phyloP scores from a whole-genome alignment of 2,797 vertebrate species.

The Paratrypauchen microcephalus region DNA sequence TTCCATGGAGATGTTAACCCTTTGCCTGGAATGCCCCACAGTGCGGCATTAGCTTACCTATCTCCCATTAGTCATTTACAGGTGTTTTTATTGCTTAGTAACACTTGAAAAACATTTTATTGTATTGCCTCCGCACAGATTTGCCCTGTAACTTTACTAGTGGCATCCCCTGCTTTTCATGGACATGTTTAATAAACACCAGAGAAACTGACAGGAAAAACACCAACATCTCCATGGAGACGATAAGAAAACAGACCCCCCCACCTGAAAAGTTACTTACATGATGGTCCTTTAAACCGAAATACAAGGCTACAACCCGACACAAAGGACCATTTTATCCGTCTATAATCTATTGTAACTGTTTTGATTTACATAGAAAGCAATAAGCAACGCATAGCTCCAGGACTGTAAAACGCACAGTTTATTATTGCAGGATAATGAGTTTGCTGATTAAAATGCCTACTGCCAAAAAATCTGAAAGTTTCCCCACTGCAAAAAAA shows the following conservation, averaged over 20 bases:
- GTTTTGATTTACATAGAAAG: not conserved
- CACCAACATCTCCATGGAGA: too few relatives aligned
- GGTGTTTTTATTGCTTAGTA: too few relatives aligned
- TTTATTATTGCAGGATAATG: not conserved
- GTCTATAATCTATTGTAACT: not conserved
- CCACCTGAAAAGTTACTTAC: not conserved
- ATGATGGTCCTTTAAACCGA: not conserved
- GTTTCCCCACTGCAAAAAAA: not conserved
- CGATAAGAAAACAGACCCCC: too few relatives aligned
- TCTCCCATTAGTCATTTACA: too few relatives aligned
- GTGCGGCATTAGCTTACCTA: too few relatives aligned
- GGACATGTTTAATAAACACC: too few relatives aligned
- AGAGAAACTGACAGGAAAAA: too few relatives aligned
- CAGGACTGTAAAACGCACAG: not conserved
- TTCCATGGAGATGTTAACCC: too few relatives aligned
- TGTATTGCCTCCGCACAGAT: not conserved
- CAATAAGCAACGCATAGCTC: not conserved
- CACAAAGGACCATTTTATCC: slow-evolving; percentile 17
- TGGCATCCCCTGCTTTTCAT: too few relatives aligned
- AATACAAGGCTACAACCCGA: not conserved
- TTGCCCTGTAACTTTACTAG: not conserved
- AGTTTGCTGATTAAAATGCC: slow-evolving; percentile 6
- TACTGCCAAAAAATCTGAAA: not conserved
- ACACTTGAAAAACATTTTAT: too few relatives aligned
- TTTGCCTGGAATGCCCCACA: too few relatives aligned